These are phyloP conservation scores for Mythimna albipuncta DNA, from an alignment of 2,888 invertebrate species.

Conservation along the genomic window DNA sequence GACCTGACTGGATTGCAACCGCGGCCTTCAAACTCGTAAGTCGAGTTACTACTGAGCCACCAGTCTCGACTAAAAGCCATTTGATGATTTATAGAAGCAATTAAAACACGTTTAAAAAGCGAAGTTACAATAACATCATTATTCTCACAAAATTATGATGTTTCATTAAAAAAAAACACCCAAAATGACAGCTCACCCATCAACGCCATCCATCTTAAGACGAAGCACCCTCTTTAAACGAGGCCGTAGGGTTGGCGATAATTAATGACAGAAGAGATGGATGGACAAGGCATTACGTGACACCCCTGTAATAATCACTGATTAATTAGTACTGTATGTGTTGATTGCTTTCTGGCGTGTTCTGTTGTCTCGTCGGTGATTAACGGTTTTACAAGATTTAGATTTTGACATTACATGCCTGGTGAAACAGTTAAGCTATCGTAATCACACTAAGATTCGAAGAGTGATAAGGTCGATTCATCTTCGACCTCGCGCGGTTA, in stretches of 20 bases:
- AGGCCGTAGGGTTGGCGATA: constrained; percentile 42
- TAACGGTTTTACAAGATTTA: constrained; percentile 19
- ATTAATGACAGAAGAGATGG: constrained; percentile 58
- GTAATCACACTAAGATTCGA: background rate
- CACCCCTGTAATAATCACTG: constrained; percentile 47
- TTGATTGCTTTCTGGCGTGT: constrained; percentile 38
- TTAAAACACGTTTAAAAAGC: background rate
- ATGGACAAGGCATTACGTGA: constrained; percentile 49
- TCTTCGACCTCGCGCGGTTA: no score
- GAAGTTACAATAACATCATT: background rate
- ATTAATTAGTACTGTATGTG: constrained; percentile 42
- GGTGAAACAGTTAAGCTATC: background rate
- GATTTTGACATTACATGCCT: constrained; percentile 11
- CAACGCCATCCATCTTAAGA: constrained; percentile 45
- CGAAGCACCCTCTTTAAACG: constrained; percentile 38
- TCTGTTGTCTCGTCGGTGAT: constrained; percentile 29
- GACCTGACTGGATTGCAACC: no score
- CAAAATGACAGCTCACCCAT: constrained; percentile 14
- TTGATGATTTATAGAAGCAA: background rate
- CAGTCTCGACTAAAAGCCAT: no score
- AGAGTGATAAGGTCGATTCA: no score
- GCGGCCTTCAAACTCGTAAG: no score
- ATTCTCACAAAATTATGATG: constrained; percentile 2
- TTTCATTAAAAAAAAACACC: constrained; percentile 2
- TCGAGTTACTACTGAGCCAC: no score